A percentile compares a stretch with the other conserved stretches of the same genome.
Conservation (phyloP, 2,113 vertebrate species). For the Sylvilagus bachmani region DNA sequence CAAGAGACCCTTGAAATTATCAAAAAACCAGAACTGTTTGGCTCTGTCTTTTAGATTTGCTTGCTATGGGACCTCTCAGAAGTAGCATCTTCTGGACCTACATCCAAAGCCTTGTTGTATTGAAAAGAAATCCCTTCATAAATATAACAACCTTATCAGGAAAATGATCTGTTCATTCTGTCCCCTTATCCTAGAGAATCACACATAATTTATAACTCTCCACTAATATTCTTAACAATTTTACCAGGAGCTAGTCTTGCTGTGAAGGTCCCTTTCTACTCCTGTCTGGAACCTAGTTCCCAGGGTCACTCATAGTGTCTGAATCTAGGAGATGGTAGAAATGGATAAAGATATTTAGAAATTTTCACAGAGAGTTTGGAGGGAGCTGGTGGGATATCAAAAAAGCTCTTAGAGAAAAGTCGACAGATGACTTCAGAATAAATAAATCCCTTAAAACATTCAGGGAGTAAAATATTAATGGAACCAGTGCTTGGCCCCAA, state of each 20-base stretch:
- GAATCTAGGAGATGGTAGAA: neutral
- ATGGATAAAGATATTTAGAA: neutral
- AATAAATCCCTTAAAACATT: conserved; percentile 72
- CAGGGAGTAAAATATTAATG: conserved; percentile 78
- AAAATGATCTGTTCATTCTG: conserved; percentile 12
- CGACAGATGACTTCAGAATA: conserved; percentile 64
- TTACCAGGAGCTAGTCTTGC: neutral
- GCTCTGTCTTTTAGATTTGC: neutral
- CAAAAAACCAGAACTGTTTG: neutral
- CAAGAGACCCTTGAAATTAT: neutral
- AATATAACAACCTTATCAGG: conserved; percentile 21
- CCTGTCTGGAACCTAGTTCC: neutral
- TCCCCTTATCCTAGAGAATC: conserved; percentile 19
- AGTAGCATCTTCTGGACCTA: conserved; percentile 30
- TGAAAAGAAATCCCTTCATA: neutral
- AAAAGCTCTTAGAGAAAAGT: conserved; percentile 68
- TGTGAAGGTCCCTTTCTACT: neutral
- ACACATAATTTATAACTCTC: conserved; percentile 27
- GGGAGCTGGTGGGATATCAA: conserved; percentile 56
- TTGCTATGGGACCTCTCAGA: conserved; percentile 17
- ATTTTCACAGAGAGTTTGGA: conserved; percentile 41
- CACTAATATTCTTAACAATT: conserved; percentile 35
- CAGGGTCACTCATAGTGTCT: neutral
- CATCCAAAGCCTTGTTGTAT: neutral
- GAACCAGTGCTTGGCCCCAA: conserved; percentile 32